Base-by-base conservation (phyloP, 2,797 vertebrate genomes). In the Melanotaenia nigrans region DNA sequence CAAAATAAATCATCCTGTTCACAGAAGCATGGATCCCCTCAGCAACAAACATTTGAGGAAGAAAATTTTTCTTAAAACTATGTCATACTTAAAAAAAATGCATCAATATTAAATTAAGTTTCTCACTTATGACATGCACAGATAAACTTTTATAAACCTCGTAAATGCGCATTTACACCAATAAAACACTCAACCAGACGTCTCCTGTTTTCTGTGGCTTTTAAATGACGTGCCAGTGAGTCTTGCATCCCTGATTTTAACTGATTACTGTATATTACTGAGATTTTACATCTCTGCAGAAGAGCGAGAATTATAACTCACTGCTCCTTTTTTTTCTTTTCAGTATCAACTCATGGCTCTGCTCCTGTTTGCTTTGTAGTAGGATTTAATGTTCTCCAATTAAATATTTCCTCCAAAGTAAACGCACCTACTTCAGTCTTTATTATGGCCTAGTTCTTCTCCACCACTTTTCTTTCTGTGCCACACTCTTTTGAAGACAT, bases 331-430 rank as follows among this genome's bases (percentile, higher is more conserved):
- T 33, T 24, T 32, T 16, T 45, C 20, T 22, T 32, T 18, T 49
- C 8, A 3, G 25, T 42, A 33, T 55, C 25, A 38, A 32, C 3
- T 36, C 36, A 1, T 36, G 16, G 10, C 36, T 60, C 33, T 53
- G 65, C 28, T 60, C 45, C 40, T 53, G 1, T 45, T 30, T 45
- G 13, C n/a, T 4, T 20, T 22, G 4, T 32, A 4, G 33, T n/a
- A 8, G 25, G 33, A 45, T 79, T 14, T 10, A 42, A 49, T 55
- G 57, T 61, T 63, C 51, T 67, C 47, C 71, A 56, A 63, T 61
- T 57, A 30, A 73, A 71, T 62, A 54, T 35, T 69, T 62, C 47
- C 54, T 54, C 5, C 30, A 40, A 68, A 45, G 51, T 9, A 11
- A 47, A 58, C 51, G n/a, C 61, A 59, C 32, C 25, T 33, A 30